Percentiles rank a stretch among this genome's conserved stretches.
Conservation (phyloP, 2,113 vertebrate genomes). For the Tupaia chinensis region DNA sequence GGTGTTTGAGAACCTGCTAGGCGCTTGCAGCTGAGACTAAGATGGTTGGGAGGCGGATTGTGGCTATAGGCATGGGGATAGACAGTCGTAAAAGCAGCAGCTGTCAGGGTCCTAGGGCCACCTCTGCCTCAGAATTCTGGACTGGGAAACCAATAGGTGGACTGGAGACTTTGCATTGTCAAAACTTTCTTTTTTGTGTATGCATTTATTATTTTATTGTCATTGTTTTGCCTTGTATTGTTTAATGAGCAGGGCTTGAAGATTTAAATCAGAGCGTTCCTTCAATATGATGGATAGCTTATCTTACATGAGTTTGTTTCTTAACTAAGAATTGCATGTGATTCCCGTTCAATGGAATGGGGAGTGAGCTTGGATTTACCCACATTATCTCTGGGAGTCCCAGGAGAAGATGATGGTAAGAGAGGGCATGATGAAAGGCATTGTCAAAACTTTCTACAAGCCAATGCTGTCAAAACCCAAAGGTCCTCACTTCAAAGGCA, state of each 20-base stretch:
- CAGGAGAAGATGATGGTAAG: too few relatives aligned
- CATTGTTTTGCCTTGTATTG: too few relatives aligned
- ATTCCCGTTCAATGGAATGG: too few relatives aligned
- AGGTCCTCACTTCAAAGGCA: not conserved
- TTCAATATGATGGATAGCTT: too few relatives aligned
- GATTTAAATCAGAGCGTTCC: too few relatives aligned
- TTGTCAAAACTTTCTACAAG: not conserved
- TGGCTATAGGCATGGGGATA: not conserved
- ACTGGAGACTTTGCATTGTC: not conserved
- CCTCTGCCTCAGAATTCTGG: not conserved
- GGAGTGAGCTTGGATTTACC: too few relatives aligned
- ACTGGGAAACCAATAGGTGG: not conserved
- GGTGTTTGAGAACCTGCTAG: constrained; percentile 14
- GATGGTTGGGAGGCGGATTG: not conserved
- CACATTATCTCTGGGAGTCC: too few relatives aligned
- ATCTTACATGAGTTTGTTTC: too few relatives aligned
- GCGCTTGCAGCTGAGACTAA: not conserved
- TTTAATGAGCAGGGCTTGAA: too few relatives aligned
- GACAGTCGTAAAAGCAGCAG: constrained; percentile 1
- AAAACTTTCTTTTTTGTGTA: not conserved
- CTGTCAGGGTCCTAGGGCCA: not conserved
- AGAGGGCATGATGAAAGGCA: too few relatives aligned
- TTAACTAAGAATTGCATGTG: too few relatives aligned
- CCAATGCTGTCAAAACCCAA: not conserved
- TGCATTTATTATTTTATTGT: too few relatives aligned